A percentile compares a stretch with the other conserved stretches of the same genome.
These are phyloP conservation scores for Crax fasciolata DNA, from an alignment of 2,797 vertebrate species.

Conservation along the genomic window DNA sequence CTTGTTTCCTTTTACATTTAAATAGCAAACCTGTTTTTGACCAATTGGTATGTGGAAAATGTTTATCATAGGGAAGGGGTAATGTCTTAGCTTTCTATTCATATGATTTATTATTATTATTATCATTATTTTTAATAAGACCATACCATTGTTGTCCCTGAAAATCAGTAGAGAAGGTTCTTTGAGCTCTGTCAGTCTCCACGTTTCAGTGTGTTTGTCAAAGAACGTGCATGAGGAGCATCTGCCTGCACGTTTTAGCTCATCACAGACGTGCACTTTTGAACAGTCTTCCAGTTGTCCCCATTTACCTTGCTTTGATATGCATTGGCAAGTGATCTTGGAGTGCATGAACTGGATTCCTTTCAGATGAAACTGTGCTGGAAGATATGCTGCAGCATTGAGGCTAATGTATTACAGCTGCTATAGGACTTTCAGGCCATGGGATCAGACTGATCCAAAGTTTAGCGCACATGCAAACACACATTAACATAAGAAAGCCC, in stretches of 20 bases:
- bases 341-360: constrained; percentile 2
- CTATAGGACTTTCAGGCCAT: background rate
- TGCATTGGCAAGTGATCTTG: background rate
- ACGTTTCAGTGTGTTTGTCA: background rate
- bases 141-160: background rate
- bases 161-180: background rate
- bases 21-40: background rate
- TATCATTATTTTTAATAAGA: background rate
- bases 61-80: background rate
- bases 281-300: constrained; percentile 4
- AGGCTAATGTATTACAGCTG: constrained; percentile 34
- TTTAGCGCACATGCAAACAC: background rate
- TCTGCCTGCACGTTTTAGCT: background rate
- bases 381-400: background rate
- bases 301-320: constrained; percentile 22
- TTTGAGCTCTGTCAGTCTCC: background rate
- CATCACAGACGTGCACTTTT: background rate
- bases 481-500: background rate
- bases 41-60: background rate
- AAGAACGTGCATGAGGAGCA: background rate
- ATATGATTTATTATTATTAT: background rate
- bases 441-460: background rate
- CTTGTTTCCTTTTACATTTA: background rate
- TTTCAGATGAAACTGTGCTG: constrained; percentile 12
- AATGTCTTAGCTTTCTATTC: background rate